A percentile compares a stretch with the other conserved stretches of the same genome.
Evolutionary conservation across 2,113 vertebrate genomes (phyloP).

Genomic region (Varanus salvator): DNA sequence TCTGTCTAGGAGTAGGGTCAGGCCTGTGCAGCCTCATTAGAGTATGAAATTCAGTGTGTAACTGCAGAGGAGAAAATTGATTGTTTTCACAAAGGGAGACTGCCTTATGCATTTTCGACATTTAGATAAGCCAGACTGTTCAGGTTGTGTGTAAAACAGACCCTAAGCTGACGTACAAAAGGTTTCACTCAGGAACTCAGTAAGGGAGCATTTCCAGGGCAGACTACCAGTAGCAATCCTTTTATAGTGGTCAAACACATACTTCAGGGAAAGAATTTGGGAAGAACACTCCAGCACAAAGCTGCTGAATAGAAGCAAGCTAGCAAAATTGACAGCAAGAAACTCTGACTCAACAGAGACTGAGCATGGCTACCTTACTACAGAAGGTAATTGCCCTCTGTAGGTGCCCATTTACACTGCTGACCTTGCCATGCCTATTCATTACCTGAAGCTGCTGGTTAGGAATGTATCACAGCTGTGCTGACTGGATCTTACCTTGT

Average conservation of each 20-base stretch:
- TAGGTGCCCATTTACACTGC: neutral
- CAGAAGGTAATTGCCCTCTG: constrained; percentile 12
- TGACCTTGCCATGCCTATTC: neutral
- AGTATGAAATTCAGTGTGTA: no score
- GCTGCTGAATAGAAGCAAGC: neutral
- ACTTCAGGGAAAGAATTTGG: neutral
- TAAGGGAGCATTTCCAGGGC: neutral
- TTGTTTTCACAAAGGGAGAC: no score
- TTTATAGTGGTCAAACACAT: neutral
- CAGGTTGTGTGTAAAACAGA: neutral
- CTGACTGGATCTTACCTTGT: neutral
- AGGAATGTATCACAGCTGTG: neutral
- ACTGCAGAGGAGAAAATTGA: no score
- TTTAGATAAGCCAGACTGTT: neutral
- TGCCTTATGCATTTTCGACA: no score
- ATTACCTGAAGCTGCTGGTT: neutral
- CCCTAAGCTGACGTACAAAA: neutral
- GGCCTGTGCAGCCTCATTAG: no score
- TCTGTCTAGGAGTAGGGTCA: no score
- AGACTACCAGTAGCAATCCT: neutral
- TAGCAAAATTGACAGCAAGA: neutral
- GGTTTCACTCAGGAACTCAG: neutral
- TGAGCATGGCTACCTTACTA: neutral
- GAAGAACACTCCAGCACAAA: neutral
- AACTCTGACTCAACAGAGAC: constrained; percentile 9